These are phyloP conservation scores for Pachycephala philippinensis DNA, from an alignment of 2,113 vertebrate species.

Conservation along the genomic window DNA sequence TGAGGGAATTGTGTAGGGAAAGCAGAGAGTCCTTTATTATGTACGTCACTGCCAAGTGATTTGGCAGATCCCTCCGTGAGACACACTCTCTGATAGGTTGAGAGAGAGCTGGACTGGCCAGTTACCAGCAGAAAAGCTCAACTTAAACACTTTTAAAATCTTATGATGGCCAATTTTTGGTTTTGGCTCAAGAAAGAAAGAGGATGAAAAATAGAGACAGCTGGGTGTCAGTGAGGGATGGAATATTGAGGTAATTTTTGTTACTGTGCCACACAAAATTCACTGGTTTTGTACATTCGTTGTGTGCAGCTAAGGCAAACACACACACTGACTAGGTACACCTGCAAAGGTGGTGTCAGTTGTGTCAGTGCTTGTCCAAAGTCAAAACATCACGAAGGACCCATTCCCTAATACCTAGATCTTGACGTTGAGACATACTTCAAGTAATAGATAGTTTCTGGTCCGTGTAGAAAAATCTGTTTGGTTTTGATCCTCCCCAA, in stretches of 20 bases:
- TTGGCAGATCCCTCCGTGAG: constrained; percentile 20
- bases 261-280: not conserved
- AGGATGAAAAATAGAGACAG: not conserved
- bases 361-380: not conserved
- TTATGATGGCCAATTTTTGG: constrained; percentile 14
- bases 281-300: rapidly evolving
- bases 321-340: not conserved
- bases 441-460: not conserved
- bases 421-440: not conserved
- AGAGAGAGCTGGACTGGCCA: not conserved
- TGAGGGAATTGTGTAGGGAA: not conserved
- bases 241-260: not conserved
- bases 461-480: not conserved
- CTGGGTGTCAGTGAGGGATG: not conserved
- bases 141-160: constrained; percentile 27
- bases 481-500: not conserved
- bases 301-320: not conserved
- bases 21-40: constrained; percentile 4
- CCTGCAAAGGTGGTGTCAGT: not conserved
- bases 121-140: constrained; percentile 24
- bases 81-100: not conserved
- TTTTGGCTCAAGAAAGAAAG: constrained; percentile 7
- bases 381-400: not conserved
- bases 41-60: not conserved
- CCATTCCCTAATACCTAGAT: not conserved